Conservation (phyloP, 2,113 vertebrate genomes). For the Baryphthengus martii region DNA sequence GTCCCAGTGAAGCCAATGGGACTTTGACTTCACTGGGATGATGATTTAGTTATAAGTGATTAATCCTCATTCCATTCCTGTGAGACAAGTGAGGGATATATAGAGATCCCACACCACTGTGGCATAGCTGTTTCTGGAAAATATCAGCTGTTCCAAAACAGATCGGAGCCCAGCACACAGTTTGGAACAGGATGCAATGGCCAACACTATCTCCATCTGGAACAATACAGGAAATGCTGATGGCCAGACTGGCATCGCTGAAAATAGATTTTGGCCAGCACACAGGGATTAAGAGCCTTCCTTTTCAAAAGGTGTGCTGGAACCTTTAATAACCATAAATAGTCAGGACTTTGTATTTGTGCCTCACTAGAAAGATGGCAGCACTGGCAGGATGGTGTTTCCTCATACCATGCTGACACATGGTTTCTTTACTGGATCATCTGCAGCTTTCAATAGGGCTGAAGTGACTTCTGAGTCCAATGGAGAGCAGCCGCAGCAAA, state of each 20-base stretch:
- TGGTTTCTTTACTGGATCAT: background rate
- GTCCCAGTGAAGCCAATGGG: background rate
- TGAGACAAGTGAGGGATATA: constrained; percentile 7
- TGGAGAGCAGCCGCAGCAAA: background rate
- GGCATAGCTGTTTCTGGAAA: constrained; percentile 2
- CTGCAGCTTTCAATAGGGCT: background rate
- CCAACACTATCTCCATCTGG: background rate
- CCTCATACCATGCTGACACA: background rate
- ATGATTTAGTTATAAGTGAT: background rate
- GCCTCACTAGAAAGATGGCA: background rate
- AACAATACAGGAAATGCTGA: constrained; percentile 46
- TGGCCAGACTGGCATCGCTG: background rate
- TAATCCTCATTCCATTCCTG: constrained; percentile 30
- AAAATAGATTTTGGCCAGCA: constrained; percentile 49
- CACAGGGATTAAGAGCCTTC: constrained; percentile 20
- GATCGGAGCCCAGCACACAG: background rate
- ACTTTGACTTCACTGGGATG: background rate
- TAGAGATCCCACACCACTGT: background rate
- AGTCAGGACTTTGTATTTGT: background rate
- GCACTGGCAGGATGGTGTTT: background rate
- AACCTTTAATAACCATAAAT: constrained; percentile 48
- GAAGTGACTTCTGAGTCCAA: background rate
- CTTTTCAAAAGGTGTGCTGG: background rate
- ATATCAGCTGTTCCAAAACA: constrained; percentile 11
- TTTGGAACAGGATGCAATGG: background rate